Evolutionary conservation across 2,113 vertebrate genomes (phyloP), one percentile per base, ranked within the genome.

Genomic region (Triplophysa siluroides): DNA sequence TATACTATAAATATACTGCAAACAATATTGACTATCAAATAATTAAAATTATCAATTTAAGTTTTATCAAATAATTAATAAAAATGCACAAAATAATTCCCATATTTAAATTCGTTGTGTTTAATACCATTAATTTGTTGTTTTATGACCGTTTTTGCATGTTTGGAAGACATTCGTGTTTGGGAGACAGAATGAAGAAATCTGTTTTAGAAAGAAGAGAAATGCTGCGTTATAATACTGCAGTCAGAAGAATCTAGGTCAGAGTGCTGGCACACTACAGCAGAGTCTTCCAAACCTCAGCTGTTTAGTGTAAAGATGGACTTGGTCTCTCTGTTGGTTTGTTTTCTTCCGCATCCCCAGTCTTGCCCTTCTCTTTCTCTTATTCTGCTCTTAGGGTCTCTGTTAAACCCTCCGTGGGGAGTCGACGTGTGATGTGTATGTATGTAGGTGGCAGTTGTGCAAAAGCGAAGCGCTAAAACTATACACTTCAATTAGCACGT

Each of bases 231-330:
- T 38, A 63, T 47, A 33, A 18, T 45, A n/a, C 62, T n/a, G 50
- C 19, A 47, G 61, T 43, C 70, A 50, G 79, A 76, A 21, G 45
- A 76, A 76, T 81, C 79, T 81, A 63, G 79, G 79, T 81, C 79
- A 81, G 71, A 61, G 38, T 67, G 21, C 71, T 76, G 52, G 62
- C 8, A 12, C 24, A 60, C 75, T 75, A 74, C 6, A 65, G 33
- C 33, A 16, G 62, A 75, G 61, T 29, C 70, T 67, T 71, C 54
- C 58, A 33, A 62, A 23, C n/a, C 68, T 72, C 38, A 33, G 11
- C 45, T 70, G 13, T 71, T 64, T 16, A 43, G 43, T 63, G 73
- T 62, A 13, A 9, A 76, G 26, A 60, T 50, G 14, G 41, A 52
- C 52, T 79, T 65, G 2, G 8, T 18, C n/a, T 58, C 23, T 61